Conservation (phyloP, 1,140 invertebrate species). For the Oreohelix idahoensis region DNA sequence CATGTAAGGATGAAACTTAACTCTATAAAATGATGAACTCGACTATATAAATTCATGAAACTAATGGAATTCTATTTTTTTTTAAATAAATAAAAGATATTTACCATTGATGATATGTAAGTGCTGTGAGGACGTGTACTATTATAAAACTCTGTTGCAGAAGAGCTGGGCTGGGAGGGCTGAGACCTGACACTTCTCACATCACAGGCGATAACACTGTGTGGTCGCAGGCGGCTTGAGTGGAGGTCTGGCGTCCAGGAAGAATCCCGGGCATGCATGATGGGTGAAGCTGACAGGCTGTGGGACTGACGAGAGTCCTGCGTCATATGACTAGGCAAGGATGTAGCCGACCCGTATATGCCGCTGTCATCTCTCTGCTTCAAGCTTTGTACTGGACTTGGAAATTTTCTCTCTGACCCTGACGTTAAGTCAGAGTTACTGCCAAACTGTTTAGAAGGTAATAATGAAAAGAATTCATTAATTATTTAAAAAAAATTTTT, state of each 20-base stretch:
- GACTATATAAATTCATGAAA: no score
- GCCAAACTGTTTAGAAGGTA: conserved; percentile 45
- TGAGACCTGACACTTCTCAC: conserved; percentile 40
- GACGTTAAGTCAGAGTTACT: conserved; percentile 53
- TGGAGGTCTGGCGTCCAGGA: conserved; percentile 35
- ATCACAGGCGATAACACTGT: conserved; percentile 41
- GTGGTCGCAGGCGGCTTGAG: conserved; percentile 20
- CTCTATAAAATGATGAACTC: no score
- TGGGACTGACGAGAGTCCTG: conserved; percentile 32
- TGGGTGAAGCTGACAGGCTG: conserved; percentile 43
- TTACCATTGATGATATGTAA: conserved; percentile 20
- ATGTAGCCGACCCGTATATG: conserved; percentile 56
- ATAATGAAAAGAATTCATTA: neutral
- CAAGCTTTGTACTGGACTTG: conserved; percentile 49
- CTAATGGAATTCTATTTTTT: no score
- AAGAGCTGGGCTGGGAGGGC: conserved; percentile 27
- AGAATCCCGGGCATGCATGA: conserved; percentile 24
- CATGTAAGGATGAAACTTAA: no score
- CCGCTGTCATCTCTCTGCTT: conserved; percentile 63
- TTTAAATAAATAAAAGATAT: neutral
- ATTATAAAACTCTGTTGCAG: neutral
- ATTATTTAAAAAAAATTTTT: no score
- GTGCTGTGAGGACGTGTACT: conserved; percentile 25
- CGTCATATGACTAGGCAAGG: conserved; percentile 34
- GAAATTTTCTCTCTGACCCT: conserved; percentile 54